Percentiles rank a stretch among this genome's conserved stretches.
Conservation (phyloP, 1,140 invertebrate species). For the Anadara kagoshimensis region DNA sequence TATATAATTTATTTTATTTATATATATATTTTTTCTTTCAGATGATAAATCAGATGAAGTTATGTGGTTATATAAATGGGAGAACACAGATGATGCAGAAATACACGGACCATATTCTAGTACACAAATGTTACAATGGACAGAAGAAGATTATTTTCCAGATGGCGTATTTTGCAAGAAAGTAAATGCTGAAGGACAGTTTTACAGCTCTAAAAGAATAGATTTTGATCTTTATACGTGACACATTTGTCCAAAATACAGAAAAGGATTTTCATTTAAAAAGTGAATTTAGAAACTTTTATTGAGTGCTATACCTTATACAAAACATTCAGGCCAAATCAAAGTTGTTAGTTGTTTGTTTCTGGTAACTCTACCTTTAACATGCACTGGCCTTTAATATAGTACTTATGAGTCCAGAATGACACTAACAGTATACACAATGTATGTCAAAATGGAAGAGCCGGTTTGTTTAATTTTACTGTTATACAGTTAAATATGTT, state of each 20-base stretch:
- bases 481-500: too few relatives aligned
- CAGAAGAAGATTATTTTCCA: constrained; percentile 89
- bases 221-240: constrained; percentile 91
- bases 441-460: too few relatives aligned
- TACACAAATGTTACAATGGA: constrained; percentile 91
- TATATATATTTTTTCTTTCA: too few relatives aligned
- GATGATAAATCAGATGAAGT: constrained; percentile 73
- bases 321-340: too few relatives aligned
- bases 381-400: too few relatives aligned
- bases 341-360: too few relatives aligned
- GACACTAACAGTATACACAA: too few relatives aligned
- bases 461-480: too few relatives aligned
- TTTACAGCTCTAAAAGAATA: constrained; percentile 91
- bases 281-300: too few relatives aligned
- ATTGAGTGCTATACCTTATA: too few relatives aligned
- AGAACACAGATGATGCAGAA: constrained; percentile 83
- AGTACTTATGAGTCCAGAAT: too few relatives aligned
- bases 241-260: not conserved
- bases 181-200: constrained; percentile 82
- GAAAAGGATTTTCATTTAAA: not conserved
- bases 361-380: too few relatives aligned
- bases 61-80: constrained; percentile 94
- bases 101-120: constrained; percentile 90
- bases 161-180: constrained; percentile 81
- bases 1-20: constrained; percentile 8